Percentiles rank a stretch among this genome's conserved stretches.
Conservation (phyloP, 92 coral and sea anemone genomes). For the Bergia puertoricense region DNA sequence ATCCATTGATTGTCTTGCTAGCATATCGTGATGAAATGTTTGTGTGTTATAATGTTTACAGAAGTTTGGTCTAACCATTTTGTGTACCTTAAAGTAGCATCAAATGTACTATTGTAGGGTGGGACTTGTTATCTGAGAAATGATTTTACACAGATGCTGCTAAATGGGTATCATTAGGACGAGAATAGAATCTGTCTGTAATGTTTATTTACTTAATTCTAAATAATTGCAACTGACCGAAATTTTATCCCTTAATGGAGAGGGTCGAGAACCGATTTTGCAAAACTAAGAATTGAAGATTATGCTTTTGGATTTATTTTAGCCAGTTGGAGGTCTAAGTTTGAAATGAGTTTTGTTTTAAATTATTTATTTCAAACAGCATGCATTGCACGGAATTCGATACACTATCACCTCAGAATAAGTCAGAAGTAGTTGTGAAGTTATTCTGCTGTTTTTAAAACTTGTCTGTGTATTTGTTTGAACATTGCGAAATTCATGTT, state of each 20-base stretch:
- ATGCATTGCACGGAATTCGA: constrained; percentile 4
- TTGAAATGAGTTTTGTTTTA: constrained; percentile 5
- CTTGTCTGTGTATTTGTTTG: neutral
- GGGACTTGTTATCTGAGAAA: neutral
- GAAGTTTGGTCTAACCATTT: neutral
- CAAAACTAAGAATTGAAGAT: neutral
- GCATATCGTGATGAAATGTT: neutral
- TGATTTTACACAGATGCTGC: constrained; percentile 5
- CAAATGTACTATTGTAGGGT: neutral
- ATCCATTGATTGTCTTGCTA: neutral
- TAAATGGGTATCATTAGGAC: neutral
- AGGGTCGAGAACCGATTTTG: neutral
- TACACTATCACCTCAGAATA: neutral
- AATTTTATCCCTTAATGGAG: constrained; percentile 29
- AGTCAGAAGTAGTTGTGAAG: constrained; percentile 13
- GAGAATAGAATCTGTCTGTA: neutral
- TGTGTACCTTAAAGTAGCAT: neutral
- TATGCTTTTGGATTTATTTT: neutral
- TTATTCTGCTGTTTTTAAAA: neutral
- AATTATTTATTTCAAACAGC: constrained; percentile 30
- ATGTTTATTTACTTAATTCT: constrained; percentile 30
- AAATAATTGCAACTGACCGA: constrained; percentile 20
- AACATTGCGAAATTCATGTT: constrained; percentile 19
- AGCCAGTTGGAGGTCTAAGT: constrained; percentile 9
- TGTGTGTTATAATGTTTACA: neutral